phyloP scores from a whole-genome alignment of 2,888 invertebrate species.

The Drosophila melanocephala region DNA sequence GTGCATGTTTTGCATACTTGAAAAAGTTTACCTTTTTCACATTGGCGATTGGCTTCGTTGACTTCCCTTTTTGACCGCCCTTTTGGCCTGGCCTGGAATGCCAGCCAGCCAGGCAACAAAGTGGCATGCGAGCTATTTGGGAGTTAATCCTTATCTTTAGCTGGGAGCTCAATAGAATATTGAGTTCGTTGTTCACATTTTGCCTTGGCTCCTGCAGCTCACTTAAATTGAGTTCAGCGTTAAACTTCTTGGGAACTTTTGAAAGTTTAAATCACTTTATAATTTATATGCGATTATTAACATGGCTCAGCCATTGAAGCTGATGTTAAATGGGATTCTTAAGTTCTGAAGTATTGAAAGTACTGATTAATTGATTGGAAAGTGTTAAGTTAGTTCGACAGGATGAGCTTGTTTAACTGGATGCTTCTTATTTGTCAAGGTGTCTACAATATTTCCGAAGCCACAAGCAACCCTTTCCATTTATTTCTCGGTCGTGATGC shows the following conservation, averaged over 20 bases:
- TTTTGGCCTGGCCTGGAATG: constrained; percentile 2
- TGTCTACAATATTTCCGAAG: neutral
- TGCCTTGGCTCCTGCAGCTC: neutral
- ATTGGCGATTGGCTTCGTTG: constrained; percentile 30
- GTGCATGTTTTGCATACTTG: constrained; percentile 20
- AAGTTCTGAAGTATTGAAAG: neutral
- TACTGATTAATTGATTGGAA: neutral
- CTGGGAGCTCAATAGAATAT: neutral
- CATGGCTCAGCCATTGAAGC: neutral
- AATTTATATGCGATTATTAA: neutral
- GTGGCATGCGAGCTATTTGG: constrained; percentile 15
- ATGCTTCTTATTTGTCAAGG: neutral
- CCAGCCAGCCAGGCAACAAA: constrained; percentile 18
- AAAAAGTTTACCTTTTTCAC: constrained; percentile 19
- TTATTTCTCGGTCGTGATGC: neutral
- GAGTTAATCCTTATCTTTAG: neutral
- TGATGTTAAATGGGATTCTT: neutral
- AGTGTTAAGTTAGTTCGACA: neutral
- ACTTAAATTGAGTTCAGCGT: neutral
- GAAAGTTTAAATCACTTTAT: neutral
- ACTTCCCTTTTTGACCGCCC: neutral
- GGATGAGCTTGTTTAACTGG: neutral
- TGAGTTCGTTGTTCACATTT: neutral
- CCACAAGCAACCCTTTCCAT: neutral
- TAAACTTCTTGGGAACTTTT: neutral